Evolutionary conservation across 2,888 invertebrate species (phyloP).

Genomic region (Drosophila testacea): DNA sequence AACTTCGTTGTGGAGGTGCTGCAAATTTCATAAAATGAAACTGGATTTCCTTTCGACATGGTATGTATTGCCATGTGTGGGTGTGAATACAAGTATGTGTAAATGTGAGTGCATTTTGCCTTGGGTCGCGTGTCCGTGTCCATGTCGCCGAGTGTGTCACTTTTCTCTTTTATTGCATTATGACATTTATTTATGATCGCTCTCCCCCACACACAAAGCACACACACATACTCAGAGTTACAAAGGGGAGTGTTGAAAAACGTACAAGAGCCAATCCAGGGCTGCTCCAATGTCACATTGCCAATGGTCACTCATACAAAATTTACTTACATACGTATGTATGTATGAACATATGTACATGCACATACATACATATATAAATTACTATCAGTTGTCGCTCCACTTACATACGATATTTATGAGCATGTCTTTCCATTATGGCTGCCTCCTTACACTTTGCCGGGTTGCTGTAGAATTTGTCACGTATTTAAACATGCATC

Average conservation of each 20-base stretch:
- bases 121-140: conserved; percentile 58
- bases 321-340: not conserved
- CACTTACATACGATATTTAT: conserved; percentile 33
- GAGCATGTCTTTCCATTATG: conserved; percentile 17
- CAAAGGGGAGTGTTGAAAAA: conserved; percentile 33
- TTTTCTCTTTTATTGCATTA: conserved; percentile 72
- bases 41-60: conserved; percentile 47
- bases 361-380: not conserved
- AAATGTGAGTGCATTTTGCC: conserved; percentile 39
- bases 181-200: conserved; percentile 76
- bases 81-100: conserved; percentile 22
- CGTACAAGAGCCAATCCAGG: conserved; percentile 32
- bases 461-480: conserved; percentile 20
- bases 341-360: not conserved
- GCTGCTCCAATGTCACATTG: conserved; percentile 28
- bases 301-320: conserved; percentile 30
- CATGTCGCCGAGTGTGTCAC: conserved; percentile 58
- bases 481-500: conserved; percentile 24
- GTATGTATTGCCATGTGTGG: conserved; percentile 18
- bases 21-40: conserved; percentile 38
- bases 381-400: conserved; percentile 26
- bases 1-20: conserved; percentile 53
- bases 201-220: conserved; percentile 22
- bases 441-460: conserved; percentile 21
- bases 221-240: conserved; percentile 21